Conservation (phyloP, 2,113 vertebrate species). For the Macheiramphus alcinus region DNA sequence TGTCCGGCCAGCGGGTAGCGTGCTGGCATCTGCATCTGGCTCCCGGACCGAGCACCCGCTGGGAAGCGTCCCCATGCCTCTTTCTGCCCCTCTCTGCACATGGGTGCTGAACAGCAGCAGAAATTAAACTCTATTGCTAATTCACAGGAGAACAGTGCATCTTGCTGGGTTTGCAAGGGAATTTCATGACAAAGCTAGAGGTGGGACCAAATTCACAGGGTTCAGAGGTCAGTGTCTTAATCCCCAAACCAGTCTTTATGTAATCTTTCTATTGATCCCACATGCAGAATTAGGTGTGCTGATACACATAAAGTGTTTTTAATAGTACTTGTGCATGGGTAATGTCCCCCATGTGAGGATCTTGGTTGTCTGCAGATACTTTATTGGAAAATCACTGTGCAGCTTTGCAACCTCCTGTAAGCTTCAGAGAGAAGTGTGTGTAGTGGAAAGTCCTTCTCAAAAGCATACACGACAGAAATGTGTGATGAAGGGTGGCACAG, state of each 20-base stretch:
- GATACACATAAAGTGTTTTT: background rate
- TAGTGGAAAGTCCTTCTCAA: rapidly evolving
- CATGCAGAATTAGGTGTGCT: background rate
- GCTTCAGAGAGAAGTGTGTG: background rate
- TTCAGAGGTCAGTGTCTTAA: background rate
- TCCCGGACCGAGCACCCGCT: rapidly evolving
- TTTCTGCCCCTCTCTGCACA: rapidly evolving
- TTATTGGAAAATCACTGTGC: background rate
- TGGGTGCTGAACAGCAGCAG: background rate
- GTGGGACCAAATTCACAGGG: background rate
- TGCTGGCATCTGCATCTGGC: background rate
- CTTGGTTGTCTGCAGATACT: background rate
- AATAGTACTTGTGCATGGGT: background rate
- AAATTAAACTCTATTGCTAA: background rate
- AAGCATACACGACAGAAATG: rapidly evolving
- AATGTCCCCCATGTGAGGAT: background rate
- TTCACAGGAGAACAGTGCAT: background rate
- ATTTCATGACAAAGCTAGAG: background rate
- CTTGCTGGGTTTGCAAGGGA: background rate
- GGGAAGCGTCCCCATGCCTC: rapidly evolving
- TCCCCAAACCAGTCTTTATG: background rate
- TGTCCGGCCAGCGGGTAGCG: background rate
- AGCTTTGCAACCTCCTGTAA: background rate
- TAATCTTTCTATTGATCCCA: background rate
- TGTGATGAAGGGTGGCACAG: background rate